Base-by-base conservation (phyloP, 2,113 vertebrate species). In the Microcebus griseorufus region DNA sequence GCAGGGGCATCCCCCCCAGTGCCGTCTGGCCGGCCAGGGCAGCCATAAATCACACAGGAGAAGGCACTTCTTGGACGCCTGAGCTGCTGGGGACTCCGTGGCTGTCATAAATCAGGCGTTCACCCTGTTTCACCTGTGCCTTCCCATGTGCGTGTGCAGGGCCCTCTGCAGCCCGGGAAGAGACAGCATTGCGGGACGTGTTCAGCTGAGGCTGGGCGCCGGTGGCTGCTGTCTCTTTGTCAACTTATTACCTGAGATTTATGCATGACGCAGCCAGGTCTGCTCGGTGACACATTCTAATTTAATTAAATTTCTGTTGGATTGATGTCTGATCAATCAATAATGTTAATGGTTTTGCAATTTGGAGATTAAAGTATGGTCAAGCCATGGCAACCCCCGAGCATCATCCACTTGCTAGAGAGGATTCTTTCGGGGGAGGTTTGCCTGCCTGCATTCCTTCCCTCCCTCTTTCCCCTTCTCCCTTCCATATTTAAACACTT, bases 271-370 rank as follows among this genome's bases (percentile, higher is more conserved):
- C 98, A 98, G 98, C 96, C 95, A 97, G 97, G 98, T 98, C 98
- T 98, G 98, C 98, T 99, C 91, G 53, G 98, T 98, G 98, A 99
- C 99, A 99, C 98, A 98, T 99, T 99, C 99, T 99, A 99, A 99
- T 99, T 99, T 99, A 99, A 99, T 99, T 99, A 99, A 99, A 99
- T 99, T 99, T 99, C 98, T 98, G 97, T 98, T 98, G 98, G 98
- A 99, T 98, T 99, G 98, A 99, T 99, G 99, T 99, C 98, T 98
- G 98, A 99, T 99, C 98, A 99, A 99, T 99, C 99, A 99, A 99
- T 99, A 99, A 99, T 98, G 98, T 98, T 99, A 99, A 99, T 99
- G 98, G 99, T 99, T 99, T 99, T 98, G 99, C 99, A 99, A 99
- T 99, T 99, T 99, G 97, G 98, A 99, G 98, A 99, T 99, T 98